These are phyloP conservation scores for Geodia barretti DNA, from an alignment of 37 sponge, comb jelly and placozoan genomes.

Conservation along the genomic window DNA sequence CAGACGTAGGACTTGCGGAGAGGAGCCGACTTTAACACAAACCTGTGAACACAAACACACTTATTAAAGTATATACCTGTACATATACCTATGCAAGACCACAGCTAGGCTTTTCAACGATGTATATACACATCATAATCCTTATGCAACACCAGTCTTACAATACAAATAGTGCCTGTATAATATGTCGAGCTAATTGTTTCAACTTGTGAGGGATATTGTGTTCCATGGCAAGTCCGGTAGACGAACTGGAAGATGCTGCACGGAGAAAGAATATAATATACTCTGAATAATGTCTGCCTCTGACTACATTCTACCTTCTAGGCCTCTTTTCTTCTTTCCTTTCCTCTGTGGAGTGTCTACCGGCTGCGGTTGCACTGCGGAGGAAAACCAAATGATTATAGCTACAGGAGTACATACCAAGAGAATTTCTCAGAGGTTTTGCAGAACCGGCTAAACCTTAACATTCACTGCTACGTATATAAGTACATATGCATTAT, in stretches of 20 bases:
- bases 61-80: background rate
- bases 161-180: background rate
- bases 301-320: no score
- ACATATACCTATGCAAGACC: background rate
- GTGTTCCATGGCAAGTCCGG: conserved; percentile 22
- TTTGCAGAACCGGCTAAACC: no score
- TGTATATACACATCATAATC: background rate
- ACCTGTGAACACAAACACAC: background rate
- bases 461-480: no score
- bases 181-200: background rate
- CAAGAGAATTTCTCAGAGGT: no score
- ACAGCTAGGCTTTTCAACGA: background rate
- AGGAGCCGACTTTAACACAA: conserved; percentile 14
- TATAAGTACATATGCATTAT: no score
- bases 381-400: background rate
- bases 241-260: background rate
- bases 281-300: no score
- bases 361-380: background rate
- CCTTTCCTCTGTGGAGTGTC: background rate
- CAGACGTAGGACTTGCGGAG: conserved; percentile 44
- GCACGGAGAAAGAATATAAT: no score
- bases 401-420: no score
- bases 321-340: background rate
- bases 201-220: conserved; percentile 70
- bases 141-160: background rate